These are phyloP conservation scores for Apogon talboti DNA, from an alignment of 2,797 vertebrate species.

Conservation along the genomic window DNA sequence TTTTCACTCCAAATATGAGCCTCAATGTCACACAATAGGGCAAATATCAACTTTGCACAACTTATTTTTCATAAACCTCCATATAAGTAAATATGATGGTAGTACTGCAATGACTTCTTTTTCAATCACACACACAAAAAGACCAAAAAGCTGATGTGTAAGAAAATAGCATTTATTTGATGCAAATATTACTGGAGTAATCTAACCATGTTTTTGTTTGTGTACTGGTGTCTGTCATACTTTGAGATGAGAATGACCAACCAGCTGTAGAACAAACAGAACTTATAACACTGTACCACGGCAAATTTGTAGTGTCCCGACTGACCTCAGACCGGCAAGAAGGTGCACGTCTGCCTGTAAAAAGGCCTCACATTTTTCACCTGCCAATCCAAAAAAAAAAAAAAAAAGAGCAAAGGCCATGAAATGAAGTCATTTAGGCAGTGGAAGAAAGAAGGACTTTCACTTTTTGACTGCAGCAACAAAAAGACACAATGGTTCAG, in stretches of 20 bases:
- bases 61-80: no score
- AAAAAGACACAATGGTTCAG: neutral
- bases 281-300: conserved; percentile 19
- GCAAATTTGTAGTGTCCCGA: conserved; percentile 6
- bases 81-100: neutral
- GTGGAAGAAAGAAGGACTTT: conserved; percentile 1
- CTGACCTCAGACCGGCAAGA: conserved; percentile 7
- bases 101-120: neutral
- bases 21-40: no score
- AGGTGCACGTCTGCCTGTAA: conserved; percentile 3
- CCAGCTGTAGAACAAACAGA: conserved; percentile 37
- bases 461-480: neutral
- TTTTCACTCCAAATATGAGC: no score
- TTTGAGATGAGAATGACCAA: conserved; percentile 32
- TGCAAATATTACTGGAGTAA: conserved; percentile 41
- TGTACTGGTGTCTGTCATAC: conserved; percentile 21
- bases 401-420: neutral
- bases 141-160: conserved; percentile 26
- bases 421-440: conserved; percentile 12
- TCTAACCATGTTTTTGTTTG: conserved; percentile 24
- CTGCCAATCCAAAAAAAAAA: neutral
- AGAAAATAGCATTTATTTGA: conserved; percentile 78
- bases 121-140: neutral
- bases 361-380: conserved; percentile 5
- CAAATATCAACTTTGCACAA: no score